Conservation (phyloP, 2,888 invertebrate genomes). For the Biston betularia region DNA sequence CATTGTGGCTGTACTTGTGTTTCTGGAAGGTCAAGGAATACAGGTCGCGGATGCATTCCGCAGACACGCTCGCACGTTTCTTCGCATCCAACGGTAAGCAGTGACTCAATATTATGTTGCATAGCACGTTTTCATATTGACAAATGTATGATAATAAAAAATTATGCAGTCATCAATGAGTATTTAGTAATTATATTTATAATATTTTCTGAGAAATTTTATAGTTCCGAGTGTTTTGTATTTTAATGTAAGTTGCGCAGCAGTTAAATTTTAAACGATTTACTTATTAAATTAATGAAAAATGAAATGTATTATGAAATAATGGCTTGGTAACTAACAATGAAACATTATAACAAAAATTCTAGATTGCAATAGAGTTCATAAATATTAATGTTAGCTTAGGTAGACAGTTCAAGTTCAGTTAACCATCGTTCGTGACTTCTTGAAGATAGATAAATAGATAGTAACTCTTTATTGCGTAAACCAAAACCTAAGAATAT, state of each 20-base stretch:
- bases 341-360: background rate
- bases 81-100: conserved; percentile 56
- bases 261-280: background rate
- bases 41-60: conserved; percentile 51
- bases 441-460: background rate
- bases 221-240: background rate
- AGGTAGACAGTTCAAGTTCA: conserved; percentile 32
- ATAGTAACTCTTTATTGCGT: background rate
- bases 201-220: conserved; percentile 1
- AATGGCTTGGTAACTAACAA: background rate
- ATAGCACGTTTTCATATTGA: conserved; percentile 42
- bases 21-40: conserved; percentile 68
- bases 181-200: conserved; percentile 9
- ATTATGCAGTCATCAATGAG: conserved; percentile 12
- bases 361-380: conserved; percentile 1
- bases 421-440: background rate
- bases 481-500: no score
- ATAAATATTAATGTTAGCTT: conserved; percentile 12
- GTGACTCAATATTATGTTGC: conserved; percentile 41
- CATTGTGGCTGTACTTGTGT: conserved; percentile 55
- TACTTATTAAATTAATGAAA: background rate
- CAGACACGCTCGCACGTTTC: conserved; percentile 45
- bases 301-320: background rate
- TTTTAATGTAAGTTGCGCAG: background rate
- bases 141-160: conserved; percentile 33